phyloP scores from a whole-genome alignment of 2,888 invertebrate species.

The Athrips mouffetella region DNA sequence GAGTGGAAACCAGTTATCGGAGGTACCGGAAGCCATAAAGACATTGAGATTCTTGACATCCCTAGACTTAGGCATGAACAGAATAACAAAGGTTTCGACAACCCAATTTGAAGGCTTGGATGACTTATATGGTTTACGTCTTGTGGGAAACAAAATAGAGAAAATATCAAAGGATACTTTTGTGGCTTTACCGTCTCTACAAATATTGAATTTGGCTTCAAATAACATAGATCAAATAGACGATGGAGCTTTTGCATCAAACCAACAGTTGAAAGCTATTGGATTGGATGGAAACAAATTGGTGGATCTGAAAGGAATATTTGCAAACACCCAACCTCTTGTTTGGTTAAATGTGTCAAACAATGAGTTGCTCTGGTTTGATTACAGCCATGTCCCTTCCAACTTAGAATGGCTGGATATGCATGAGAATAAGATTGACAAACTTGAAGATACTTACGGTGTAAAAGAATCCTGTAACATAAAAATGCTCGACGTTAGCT shows the following conservation, averaged over 20 bases:
- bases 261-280: constrained; percentile 85
- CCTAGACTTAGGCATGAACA: constrained; percentile 89
- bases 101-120: constrained; percentile 85
- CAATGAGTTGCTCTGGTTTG: constrained; percentile 88
- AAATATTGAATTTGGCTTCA: constrained; percentile 88
- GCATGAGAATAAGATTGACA: constrained; percentile 87
- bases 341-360: constrained; percentile 90
- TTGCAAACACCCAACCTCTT: constrained; percentile 84
- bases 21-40: constrained; percentile 84
- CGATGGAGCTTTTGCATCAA: constrained; percentile 86
- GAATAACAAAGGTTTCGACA: constrained; percentile 83
- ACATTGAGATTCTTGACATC: constrained; percentile 84
- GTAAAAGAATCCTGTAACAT: constrained; percentile 81
- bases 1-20: constrained; percentile 84
- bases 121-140: constrained; percentile 85
- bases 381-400: constrained; percentile 86
- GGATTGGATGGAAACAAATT: constrained; percentile 88
- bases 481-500: constrained; percentile 87
- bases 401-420: constrained; percentile 89
- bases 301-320: constrained; percentile 87
- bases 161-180: constrained; percentile 87
- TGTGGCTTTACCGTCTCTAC: constrained; percentile 82
- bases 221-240: constrained; percentile 88
- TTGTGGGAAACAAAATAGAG: constrained; percentile 88
- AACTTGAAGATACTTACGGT: constrained; percentile 85